Evolutionary conservation across 2,888 invertebrate genomes (phyloP), one percentile per base, ranked within the genome.

Genomic region (Pachydiplax longipennis): DNA sequence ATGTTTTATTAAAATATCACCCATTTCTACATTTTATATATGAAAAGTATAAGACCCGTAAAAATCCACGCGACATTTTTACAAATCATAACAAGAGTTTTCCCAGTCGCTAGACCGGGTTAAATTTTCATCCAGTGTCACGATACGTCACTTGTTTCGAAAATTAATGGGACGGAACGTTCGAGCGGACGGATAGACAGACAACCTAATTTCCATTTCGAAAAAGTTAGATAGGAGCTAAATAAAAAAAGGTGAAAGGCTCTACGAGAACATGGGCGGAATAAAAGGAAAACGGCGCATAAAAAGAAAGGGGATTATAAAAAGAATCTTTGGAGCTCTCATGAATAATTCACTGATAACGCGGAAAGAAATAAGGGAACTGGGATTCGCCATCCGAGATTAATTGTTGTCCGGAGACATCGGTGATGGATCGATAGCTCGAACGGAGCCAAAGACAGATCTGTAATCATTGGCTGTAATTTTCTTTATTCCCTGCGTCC

Each of bases 361-460:
- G 53, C 48, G 48, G 5, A 53, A 12, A 31, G 81, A n/a, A n/a
- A n/a, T n/a, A 0, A 2, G 73, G 83, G 83, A 58, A 8, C 48
- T 25, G 53, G 25, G 22, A 48, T 48, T 37, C 37, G 37, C 37
- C 37, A 37, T 31, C 2, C 53, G 83, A 58, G 83, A 83, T 53
- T 83, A 83, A 83, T 83, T 83, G 83, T 83, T 58, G 58, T 44
- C 25, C 80, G 80, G 80, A 48, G 37, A 44, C 44, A 44, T 44
- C 44, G 44, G 15, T 18, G 53, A 53, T 53, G 53, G 18, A 53
- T 53, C 53, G 53, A 53, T 53, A 18, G 53, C 2, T 13, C 53
- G 18, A 53, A 53, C 1, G 5, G 53, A 18, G 8, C 18, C 1
- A 53, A 53, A 53, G 18, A 5, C 44, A 44, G 44, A 44, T 44